Evolutionary conservation across 2,113 vertebrate species (phyloP).

Genomic region (Zeus faber): DNA sequence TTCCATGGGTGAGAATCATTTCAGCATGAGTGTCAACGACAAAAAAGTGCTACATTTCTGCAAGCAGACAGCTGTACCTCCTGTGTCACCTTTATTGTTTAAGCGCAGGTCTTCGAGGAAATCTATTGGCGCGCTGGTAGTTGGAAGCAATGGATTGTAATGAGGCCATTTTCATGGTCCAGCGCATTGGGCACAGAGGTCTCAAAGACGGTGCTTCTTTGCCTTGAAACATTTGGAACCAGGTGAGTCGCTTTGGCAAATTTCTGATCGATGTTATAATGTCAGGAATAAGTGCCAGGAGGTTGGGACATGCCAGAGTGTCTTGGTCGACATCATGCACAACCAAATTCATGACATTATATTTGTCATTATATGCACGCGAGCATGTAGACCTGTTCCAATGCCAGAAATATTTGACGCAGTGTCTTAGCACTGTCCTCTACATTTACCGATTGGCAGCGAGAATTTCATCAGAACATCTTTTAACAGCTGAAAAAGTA

Average conservation of each 20-base stretch:
- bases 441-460: not conserved
- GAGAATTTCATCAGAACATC: slow-evolving; percentile 4
- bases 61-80: slow-evolving; percentile 2
- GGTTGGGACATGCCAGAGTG: not conserved
- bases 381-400: not conserved
- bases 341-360: slow-evolving; percentile 1
- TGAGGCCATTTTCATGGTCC: not conserved
- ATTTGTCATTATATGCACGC: not conserved
- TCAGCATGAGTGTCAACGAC: not conserved
- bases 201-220: slow-evolving; percentile 5
- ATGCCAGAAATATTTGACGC: slow-evolving; percentile 2
- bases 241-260: slow-evolving; percentile 2
- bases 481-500: slow-evolving; percentile 2
- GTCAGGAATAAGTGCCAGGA: slow-evolving; percentile 2
- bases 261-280: not conserved
- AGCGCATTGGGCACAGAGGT: slow-evolving; percentile 2
- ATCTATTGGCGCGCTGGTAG: not conserved
- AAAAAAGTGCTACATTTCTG: not conserved
- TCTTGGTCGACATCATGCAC: not conserved
- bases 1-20: not conserved
- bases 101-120: slow-evolving; percentile 3
- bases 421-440: slow-evolving; percentile 5
- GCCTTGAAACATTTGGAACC: slow-evolving; percentile 4
- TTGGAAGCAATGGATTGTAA: slow-evolving; percentile 10
- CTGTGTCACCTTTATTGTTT: not conserved